These are phyloP conservation scores for Arion vulgaris DNA, from an alignment of 1,140 invertebrate genomes.

Conservation along the genomic window DNA sequence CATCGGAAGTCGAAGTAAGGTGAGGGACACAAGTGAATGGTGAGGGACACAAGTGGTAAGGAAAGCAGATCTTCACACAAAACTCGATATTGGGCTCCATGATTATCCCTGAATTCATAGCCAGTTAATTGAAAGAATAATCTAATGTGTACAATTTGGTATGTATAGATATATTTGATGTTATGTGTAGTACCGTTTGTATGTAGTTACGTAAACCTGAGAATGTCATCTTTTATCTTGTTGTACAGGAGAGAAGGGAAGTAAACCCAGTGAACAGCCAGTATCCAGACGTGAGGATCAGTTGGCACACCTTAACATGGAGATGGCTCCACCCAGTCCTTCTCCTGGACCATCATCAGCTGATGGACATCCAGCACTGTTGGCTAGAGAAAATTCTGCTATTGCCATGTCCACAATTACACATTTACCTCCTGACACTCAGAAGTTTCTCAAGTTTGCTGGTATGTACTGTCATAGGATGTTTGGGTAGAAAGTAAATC, in stretches of 20 bases:
- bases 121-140: too few species aligned
- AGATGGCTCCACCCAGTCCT: constrained; percentile 74
- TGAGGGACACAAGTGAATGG: too few species aligned
- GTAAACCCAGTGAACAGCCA: constrained; percentile 51
- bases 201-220: too few species aligned
- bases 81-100: too few species aligned
- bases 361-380: constrained; percentile 58
- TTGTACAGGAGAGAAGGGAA: constrained; percentile 67
- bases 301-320: constrained; percentile 75
- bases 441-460: constrained; percentile 88
- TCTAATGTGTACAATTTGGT: too few species aligned
- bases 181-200: too few species aligned
- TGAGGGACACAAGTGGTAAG: too few species aligned
- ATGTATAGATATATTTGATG: too few species aligned
- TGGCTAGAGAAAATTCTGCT: constrained; percentile 59
- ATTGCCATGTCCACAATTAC: constrained; percentile 56
- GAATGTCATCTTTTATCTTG: too few species aligned
- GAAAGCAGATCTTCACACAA: too few species aligned
- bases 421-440: constrained; percentile 74
- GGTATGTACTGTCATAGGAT: constrained; percentile 72
- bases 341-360: constrained; percentile 44
- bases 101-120: too few species aligned
- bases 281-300: constrained; percentile 74
- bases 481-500: background rate
- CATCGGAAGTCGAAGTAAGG: too few species aligned